Conservation (phyloP, 2,888 invertebrate genomes). For the Pachymerium ferrugineum region DNA sequence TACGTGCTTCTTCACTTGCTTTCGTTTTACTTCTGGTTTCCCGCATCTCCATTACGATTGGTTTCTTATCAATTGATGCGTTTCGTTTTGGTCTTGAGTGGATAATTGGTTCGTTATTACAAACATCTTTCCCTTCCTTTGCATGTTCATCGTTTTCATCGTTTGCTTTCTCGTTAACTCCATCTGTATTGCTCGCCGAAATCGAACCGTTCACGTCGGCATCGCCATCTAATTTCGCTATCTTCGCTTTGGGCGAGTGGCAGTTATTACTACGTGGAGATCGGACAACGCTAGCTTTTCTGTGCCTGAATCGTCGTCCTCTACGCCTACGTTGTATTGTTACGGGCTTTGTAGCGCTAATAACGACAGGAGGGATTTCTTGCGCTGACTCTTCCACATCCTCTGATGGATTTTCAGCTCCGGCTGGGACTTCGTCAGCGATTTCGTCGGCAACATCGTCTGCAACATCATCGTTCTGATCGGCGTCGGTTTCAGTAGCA, state of each 20-base stretch:
- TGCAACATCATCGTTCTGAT: neutral
- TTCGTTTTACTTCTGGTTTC: neutral
- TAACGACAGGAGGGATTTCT: neutral
- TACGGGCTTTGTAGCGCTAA: neutral
- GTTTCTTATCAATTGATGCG: neutral
- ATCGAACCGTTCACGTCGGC: neutral
- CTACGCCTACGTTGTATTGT: neutral
- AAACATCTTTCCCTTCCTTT: neutral
- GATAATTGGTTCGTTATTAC: neutral
- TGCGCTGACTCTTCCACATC: no score
- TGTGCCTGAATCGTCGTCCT: neutral
- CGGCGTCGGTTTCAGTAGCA: neutral
- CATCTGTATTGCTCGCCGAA: neutral
- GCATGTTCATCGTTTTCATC: neutral
- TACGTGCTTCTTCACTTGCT: neutral
- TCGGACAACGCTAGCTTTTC: neutral
- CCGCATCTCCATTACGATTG: neutral
- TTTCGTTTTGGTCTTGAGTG: neutral
- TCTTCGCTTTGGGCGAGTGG: neutral
- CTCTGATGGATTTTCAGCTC: no score
- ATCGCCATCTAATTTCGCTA: neutral
- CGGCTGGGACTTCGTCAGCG: no score
- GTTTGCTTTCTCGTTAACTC: neutral
- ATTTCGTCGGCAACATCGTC: neutral
- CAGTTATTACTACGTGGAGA: neutral